phyloP scores from a whole-genome alignment of 2,113 vertebrate species.

The Dromiciops gliroides region DNA sequence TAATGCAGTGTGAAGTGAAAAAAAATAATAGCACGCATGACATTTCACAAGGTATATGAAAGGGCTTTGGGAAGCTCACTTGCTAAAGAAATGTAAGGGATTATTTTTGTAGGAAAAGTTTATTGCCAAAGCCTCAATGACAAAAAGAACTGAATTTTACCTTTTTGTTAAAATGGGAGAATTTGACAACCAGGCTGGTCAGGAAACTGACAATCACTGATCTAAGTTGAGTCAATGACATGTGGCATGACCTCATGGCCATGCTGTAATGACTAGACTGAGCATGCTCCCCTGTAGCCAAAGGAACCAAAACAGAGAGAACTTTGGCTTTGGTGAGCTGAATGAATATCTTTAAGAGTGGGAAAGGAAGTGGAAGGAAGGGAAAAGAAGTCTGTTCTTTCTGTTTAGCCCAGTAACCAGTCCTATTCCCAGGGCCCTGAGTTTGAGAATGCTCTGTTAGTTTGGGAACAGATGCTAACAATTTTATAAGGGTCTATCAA shows the following conservation, averaged over 20 bases:
- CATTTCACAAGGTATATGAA: rapidly evolving
- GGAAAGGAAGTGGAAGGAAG: neutral
- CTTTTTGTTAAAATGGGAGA: neutral
- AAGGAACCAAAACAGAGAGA: neutral
- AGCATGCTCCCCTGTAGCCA: neutral
- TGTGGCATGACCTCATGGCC: rapidly evolving
- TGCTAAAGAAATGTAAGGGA: neutral
- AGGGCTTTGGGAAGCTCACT: neutral
- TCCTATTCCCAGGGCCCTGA: neutral
- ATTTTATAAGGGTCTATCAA: conserved; percentile 1
- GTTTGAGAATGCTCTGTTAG: neutral
- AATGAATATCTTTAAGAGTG: neutral
- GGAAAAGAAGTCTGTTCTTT: neutral
- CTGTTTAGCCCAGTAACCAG: neutral
- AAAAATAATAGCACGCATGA: neutral
- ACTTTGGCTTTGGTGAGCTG: neutral
- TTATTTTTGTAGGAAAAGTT: neutral
- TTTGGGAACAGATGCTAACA: neutral
- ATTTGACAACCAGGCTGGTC: neutral
- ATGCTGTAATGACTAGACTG: neutral
- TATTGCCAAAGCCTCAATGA: neutral
- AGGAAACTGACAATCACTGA: neutral
- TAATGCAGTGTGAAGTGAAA: neutral
- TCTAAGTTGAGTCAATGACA: neutral
- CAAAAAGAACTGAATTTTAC: neutral